These are phyloP conservation scores for Lucilia sericata DNA, from an alignment of 1,140 invertebrate genomes.

Conservation along the genomic window DNA sequence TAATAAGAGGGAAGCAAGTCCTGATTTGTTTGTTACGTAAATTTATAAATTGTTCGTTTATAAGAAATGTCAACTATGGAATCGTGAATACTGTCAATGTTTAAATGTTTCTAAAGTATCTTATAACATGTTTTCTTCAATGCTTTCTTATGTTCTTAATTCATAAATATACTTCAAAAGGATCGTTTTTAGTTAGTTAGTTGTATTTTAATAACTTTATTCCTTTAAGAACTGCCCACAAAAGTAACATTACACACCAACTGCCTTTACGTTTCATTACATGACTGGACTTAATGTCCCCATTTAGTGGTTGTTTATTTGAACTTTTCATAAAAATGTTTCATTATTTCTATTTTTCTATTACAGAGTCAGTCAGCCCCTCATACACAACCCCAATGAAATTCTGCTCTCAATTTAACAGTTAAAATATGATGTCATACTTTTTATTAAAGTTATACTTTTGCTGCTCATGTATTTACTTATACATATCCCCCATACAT, in stretches of 20 bases:
- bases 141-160: too few relatives aligned
- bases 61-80: too few relatives aligned
- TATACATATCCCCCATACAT: neutral
- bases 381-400: neutral
- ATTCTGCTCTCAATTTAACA: neutral
- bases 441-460: constrained; percentile 29
- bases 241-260: neutral
- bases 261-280: neutral
- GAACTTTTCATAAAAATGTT: neutral
- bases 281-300: neutral
- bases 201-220: neutral
- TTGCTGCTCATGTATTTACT: neutral
- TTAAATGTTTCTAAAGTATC: too few relatives aligned
- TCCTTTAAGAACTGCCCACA: neutral
- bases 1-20: too few relatives aligned
- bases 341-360: neutral
- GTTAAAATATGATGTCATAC: constrained; percentile 27
- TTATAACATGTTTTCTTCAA: too few relatives aligned
- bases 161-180: too few relatives aligned
- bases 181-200: too few relatives aligned
- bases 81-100: too few relatives aligned
- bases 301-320: constrained; percentile 8
- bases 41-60: too few relatives aligned
- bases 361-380: neutral
- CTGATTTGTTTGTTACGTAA: too few relatives aligned